Percentiles rank a stretch among this genome's conserved stretches.
Evolutionary conservation across 2,113 vertebrate genomes (phyloP).

Genomic region (Chunga burmeisteri): DNA sequence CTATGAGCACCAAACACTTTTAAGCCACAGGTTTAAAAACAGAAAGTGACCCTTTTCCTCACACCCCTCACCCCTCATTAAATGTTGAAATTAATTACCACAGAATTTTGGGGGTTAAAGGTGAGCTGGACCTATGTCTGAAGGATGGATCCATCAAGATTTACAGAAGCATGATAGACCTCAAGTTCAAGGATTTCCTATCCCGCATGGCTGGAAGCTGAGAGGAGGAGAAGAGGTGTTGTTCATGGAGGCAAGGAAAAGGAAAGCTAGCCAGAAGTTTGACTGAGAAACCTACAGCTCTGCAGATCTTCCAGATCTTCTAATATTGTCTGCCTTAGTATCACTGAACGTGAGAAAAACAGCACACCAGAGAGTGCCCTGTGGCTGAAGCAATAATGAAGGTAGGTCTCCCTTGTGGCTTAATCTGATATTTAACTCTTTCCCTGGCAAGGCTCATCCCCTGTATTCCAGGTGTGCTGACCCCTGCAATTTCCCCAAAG

Average conservation of each 20-base stretch:
- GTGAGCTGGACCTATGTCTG: neutral
- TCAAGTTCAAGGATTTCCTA: neutral
- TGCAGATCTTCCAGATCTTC: neutral
- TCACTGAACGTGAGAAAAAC: neutral
- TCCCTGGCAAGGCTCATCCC: neutral
- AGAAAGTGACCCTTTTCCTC: neutral
- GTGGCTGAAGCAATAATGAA: neutral
- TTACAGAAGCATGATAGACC: neutral
- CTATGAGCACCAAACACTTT: neutral
- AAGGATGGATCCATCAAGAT: neutral
- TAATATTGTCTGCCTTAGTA: neutral
- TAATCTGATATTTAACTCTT: neutral
- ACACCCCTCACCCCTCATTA: accelerated
- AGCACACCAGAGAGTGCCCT: neutral
- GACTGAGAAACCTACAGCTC: neutral
- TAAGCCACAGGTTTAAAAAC: neutral
- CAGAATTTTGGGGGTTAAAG: neutral
- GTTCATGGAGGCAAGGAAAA: neutral
- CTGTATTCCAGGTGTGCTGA: no score
- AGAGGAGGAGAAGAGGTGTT: neutral
- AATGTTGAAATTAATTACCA: neutral
- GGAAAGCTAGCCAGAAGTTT: neutral
- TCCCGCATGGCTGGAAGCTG: neutral
- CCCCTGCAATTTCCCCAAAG: no score
- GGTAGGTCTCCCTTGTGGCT: neutral